Conservation (phyloP, 2,888 invertebrate genomes). For the Sminthurinus aureus region DNA sequence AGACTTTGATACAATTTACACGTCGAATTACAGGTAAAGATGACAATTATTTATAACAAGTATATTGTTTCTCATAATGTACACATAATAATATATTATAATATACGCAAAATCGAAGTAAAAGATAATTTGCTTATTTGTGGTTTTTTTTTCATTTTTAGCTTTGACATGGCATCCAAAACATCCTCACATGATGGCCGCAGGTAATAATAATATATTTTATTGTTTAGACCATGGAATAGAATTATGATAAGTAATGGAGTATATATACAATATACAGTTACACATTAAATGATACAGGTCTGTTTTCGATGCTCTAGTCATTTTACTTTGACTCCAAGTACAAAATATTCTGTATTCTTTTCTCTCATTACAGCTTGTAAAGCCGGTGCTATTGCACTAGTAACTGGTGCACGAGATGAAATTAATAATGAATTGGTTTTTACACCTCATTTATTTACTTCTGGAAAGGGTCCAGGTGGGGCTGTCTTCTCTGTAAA, state of each 20-base stretch:
- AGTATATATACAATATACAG: no score
- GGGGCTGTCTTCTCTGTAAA: conserved; percentile 51
- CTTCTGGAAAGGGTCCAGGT: conserved; percentile 43
- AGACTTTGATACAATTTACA: neutral
- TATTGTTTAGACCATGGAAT: no score
- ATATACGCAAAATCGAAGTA: neutral
- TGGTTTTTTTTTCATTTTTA: neutral
- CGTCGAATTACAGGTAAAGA: conserved; percentile 38
- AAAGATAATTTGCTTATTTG: no score
- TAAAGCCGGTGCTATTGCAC: conserved; percentile 52
- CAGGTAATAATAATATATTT: neutral
- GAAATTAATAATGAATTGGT: neutral
- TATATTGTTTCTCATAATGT: no score
- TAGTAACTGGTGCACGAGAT: neutral
- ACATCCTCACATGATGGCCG: conserved; percentile 45
- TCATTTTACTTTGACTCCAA: neutral
- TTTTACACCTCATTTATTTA: neutral
- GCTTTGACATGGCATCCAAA: conserved; percentile 51
- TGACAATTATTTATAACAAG: neutral
- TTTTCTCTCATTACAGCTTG: neutral
- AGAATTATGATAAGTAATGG: no score
- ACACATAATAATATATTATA: neutral
- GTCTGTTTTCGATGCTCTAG: neutral
- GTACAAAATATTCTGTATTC: no score
- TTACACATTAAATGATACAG: no score